Evolutionary conservation across 37 sponge, comb jelly and placozoan genomes (phyloP).

Genomic region (Beroe forskalii): DNA sequence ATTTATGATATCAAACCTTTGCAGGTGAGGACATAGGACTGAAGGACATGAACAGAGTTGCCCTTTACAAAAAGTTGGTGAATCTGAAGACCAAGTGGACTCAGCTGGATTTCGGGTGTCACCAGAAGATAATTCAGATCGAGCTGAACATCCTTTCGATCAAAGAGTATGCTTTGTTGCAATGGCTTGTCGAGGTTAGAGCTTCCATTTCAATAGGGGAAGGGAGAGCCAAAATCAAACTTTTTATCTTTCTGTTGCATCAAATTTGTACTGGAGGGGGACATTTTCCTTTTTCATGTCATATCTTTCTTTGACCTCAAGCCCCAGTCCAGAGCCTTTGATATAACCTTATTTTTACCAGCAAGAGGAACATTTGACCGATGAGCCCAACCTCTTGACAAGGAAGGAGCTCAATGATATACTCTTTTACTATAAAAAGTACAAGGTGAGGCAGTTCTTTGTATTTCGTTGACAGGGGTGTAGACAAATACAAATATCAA

Average conservation of each 20-base stretch:
- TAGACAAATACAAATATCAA: too few species aligned
- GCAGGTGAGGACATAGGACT: conserved; percentile 58
- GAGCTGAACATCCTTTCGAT: conserved; percentile 29
- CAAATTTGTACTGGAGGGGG: too few species aligned
- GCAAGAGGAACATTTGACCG: conserved; percentile 40
- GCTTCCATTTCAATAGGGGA: too few species aligned
- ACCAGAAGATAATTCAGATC: conserved; percentile 64
- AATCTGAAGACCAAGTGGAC: conserved; percentile 61
- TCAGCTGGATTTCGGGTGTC: conserved; percentile 53
- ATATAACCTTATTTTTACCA: too few species aligned
- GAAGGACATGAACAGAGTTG: conserved; percentile 54
- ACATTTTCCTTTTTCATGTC: too few species aligned
- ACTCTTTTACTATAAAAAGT: not conserved
- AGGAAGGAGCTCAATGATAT: conserved; percentile 20
- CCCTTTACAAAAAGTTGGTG: conserved; percentile 49
- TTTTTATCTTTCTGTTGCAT: too few species aligned
- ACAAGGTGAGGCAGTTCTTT: conserved; percentile 38
- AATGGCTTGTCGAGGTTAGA: conserved; percentile 49
- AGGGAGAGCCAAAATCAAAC: too few species aligned
- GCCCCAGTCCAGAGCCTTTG: too few species aligned
- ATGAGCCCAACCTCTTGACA: not conserved
- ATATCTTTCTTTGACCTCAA: too few species aligned
- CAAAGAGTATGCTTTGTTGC: conserved; percentile 16
- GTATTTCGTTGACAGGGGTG: too few species aligned
- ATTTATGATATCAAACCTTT: too few species aligned